These are phyloP conservation scores for Tachypleus tridentatus DNA, from an alignment of 1,140 invertebrate species.

Conservation along the genomic window DNA sequence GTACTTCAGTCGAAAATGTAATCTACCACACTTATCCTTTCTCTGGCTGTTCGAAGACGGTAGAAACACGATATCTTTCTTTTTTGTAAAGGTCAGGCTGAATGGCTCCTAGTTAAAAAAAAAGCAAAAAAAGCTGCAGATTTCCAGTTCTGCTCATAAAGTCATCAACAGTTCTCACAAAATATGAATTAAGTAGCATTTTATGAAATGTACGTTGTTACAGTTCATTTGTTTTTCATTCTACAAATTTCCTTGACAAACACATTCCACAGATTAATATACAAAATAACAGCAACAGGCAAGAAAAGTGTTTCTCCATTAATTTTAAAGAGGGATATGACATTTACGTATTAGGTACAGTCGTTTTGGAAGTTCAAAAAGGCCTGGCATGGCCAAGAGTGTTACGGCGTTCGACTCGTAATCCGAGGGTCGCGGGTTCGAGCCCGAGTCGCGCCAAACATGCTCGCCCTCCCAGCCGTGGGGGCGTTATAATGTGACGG, in stretches of 20 bases:
- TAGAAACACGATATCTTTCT: slow-evolving; percentile 33
- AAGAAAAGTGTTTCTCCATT: too few species aligned
- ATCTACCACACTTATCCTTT: slow-evolving; percentile 45
- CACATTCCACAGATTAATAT: background rate
- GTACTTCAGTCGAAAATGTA: slow-evolving; percentile 71
- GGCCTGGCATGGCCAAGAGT: too few species aligned
- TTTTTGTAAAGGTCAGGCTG: slow-evolving; percentile 65
- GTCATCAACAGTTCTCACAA: slow-evolving; percentile 3
- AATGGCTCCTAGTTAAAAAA: slow-evolving; percentile 47
- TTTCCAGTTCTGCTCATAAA: slow-evolving; percentile 90
- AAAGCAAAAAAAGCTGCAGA: slow-evolving; percentile 60
- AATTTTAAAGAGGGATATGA: too few species aligned
- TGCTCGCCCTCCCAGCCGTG: too few species aligned
- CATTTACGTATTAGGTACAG: too few species aligned
- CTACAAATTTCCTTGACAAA: background rate
- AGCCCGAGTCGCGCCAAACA: too few species aligned
- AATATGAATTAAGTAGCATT: slow-evolving; percentile 9
- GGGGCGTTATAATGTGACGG: too few species aligned
- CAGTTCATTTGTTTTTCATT: background rate
- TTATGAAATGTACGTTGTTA: slow-evolving; percentile 4
- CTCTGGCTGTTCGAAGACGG: slow-evolving; percentile 33
- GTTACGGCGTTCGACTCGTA: too few species aligned
- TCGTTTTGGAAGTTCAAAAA: too few species aligned
- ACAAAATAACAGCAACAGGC: background rate
- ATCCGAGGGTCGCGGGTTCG: too few species aligned